phyloP scores from a whole-genome alignment of 2,888 invertebrate species.

The Hyposoter didymator region DNA sequence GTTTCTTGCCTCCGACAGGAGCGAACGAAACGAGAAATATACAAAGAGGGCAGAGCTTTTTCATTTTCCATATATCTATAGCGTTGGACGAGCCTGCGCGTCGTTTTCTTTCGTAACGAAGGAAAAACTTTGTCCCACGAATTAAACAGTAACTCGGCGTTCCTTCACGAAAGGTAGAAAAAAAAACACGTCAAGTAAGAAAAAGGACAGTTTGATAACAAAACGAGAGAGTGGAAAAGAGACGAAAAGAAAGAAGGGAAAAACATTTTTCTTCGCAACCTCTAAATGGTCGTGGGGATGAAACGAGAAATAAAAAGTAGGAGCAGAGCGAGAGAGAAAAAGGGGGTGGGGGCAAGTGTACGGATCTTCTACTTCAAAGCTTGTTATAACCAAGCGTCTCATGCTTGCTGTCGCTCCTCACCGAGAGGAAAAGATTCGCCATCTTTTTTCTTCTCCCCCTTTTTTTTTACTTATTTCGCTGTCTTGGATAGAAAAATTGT shows the following conservation, averaged over 20 bases:
- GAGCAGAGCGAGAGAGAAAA: neutral
- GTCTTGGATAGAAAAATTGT: slow-evolving; percentile 56
- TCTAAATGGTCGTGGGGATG: slow-evolving; percentile 75
- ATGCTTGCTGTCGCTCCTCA: slow-evolving; percentile 63
- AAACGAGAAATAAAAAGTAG: slow-evolving; percentile 43
- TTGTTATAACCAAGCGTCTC: slow-evolving; percentile 78
- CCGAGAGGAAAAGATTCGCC: slow-evolving; percentile 59
- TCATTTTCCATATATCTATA: slow-evolving; percentile 20
- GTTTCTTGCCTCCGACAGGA: slow-evolving; percentile 52
- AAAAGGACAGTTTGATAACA: neutral
- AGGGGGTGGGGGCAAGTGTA: neutral
- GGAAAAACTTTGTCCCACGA: slow-evolving; percentile 76
- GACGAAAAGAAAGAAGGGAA: slow-evolving; percentile 75
- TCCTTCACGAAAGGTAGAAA: slow-evolving; percentile 19
- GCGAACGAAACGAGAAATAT: slow-evolving; percentile 41
- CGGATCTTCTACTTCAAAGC: slow-evolving; percentile 80
- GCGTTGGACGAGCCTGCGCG: slow-evolving; percentile 19
- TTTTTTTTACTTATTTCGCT: slow-evolving; percentile 49
- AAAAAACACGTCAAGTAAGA: neutral
- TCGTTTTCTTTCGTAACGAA: slow-evolving; percentile 73
- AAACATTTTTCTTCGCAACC: slow-evolving; percentile 80
- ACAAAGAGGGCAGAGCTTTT: slow-evolving; percentile 46
- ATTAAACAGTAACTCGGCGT: slow-evolving; percentile 76
- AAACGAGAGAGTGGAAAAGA: slow-evolving; percentile 17
- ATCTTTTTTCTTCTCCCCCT: slow-evolving; percentile 66